These are phyloP conservation scores for Bombyx mandarina DNA, from an alignment of 1,140 invertebrate species.

Conservation along the genomic window DNA sequence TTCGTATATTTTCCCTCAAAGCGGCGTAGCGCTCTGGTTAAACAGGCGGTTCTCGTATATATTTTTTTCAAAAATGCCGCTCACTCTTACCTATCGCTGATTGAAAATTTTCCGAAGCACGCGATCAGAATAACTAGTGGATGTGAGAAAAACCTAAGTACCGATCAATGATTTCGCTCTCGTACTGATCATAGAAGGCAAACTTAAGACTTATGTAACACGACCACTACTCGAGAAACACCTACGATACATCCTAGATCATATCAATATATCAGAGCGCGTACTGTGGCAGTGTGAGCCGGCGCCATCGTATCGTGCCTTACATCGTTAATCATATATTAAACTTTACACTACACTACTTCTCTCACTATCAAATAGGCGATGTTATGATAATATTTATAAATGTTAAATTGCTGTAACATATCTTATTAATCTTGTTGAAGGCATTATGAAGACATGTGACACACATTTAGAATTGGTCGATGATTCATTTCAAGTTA, in stretches of 20 bases:
- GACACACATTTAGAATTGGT: too few species aligned
- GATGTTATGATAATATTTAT: conserved; percentile 35
- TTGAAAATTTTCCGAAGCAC: too few species aligned
- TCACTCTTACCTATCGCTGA: too few species aligned
- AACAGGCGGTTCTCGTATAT: too few species aligned
- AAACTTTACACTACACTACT: conserved; percentile 54
- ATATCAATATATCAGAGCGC: conserved; percentile 62
- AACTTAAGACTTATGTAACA: conserved; percentile 64
- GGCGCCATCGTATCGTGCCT: conserved; percentile 26
- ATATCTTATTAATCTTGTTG: conserved; percentile 11
- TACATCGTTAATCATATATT: conserved; percentile 37
- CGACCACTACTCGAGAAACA: conserved; percentile 68
- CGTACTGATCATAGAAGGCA: conserved; percentile 46
- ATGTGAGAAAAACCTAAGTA: too few species aligned
- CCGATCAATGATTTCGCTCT: too few species aligned
- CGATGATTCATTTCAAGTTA: too few species aligned
- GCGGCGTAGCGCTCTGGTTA: conserved; percentile 8
- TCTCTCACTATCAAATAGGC: conserved; percentile 63
- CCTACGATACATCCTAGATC: conserved; percentile 68
- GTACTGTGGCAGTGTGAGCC: conserved; percentile 19
- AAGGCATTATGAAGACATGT: conserved; percentile 31
- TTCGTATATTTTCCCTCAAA: not conserved
- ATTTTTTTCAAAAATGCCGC: too few species aligned
- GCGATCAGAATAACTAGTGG: too few species aligned
- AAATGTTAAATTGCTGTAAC: too few species aligned